Percentiles rank a stretch among this genome's conserved stretches.
Conservation (phyloP, 2,888 invertebrate species). For the Zaprionus bogoriensis region DNA sequence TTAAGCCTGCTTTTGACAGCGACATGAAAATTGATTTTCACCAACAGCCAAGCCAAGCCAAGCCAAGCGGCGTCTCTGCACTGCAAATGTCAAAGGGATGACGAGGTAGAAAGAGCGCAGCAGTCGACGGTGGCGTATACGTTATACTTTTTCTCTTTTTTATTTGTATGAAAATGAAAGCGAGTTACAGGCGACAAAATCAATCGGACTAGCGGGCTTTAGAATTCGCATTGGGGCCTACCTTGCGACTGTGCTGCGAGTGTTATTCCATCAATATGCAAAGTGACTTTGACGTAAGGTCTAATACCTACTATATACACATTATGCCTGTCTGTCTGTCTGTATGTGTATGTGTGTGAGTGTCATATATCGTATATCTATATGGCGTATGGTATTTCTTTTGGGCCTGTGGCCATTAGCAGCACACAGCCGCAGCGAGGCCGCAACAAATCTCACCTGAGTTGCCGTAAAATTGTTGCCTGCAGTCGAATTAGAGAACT, state of each 20-base stretch:
- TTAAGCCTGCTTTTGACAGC: slow-evolving; percentile 62
- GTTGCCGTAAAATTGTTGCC: slow-evolving; percentile 64
- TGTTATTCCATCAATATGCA: slow-evolving; percentile 62
- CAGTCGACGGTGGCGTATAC: slow-evolving; percentile 30
- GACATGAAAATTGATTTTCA: slow-evolving; percentile 70
- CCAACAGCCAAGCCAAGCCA: too few species aligned
- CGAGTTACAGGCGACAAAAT: slow-evolving; percentile 32
- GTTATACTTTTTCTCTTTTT: too few species aligned
- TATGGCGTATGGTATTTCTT: slow-evolving; percentile 6
- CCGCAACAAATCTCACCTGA: slow-evolving; percentile 71
- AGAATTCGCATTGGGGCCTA: slow-evolving; percentile 18
- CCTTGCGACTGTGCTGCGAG: slow-evolving; percentile 10
- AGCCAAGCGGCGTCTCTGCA: background rate
- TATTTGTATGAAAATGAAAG: slow-evolving; percentile 32
- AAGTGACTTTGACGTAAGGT: slow-evolving; percentile 58
- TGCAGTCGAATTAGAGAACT: slow-evolving; percentile 72
- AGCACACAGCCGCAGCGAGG: slow-evolving; percentile 41
- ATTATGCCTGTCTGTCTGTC: slow-evolving; percentile 2
- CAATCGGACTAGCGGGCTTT: slow-evolving; percentile 34
- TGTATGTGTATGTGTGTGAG: background rate
- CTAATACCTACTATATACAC: slow-evolving; percentile 17
- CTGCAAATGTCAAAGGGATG: slow-evolving; percentile 34
- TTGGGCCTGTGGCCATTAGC: slow-evolving; percentile 30
- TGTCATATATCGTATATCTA: background rate
- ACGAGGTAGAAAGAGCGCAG: background rate